Evolutionary conservation across 2,797 vertebrate genomes (phyloP).

Genomic region (Hydrophis major): DNA sequence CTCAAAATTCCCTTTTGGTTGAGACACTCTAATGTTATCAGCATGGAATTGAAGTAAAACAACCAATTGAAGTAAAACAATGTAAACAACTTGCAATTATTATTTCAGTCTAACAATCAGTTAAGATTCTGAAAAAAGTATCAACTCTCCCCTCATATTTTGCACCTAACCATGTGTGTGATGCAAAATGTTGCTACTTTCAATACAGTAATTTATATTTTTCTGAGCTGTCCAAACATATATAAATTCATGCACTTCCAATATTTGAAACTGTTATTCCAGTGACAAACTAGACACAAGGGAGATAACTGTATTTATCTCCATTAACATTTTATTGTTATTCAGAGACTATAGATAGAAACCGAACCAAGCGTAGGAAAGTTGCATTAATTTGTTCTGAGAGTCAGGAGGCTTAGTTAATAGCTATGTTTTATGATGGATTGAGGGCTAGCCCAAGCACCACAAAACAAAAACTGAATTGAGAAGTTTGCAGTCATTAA

Average conservation of each 20-base stretch:
- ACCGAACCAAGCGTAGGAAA: conserved; percentile 53
- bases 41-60: conserved; percentile 40
- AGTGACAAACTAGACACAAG: conserved; percentile 63
- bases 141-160: conserved; percentile 13
- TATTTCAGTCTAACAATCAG: not conserved
- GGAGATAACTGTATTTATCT: conserved; percentile 64
- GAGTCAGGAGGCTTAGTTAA: conserved; percentile 47
- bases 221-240: conserved; percentile 50
- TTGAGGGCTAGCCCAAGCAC: conserved; percentile 38
- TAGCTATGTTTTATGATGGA: conserved; percentile 37
- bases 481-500: conserved; percentile 28
- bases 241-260: conserved; percentile 62
- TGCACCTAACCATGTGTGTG: conserved; percentile 30
- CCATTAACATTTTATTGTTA: conserved; percentile 66
- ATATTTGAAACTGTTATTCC: conserved; percentile 64
- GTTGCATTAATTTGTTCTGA: conserved; percentile 59
- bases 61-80: conserved; percentile 4
- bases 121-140: not conserved
- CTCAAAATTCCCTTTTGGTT: conserved; percentile 19
- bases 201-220: conserved; percentile 53
- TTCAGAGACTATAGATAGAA: conserved; percentile 55
- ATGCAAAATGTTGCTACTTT: conserved; percentile 30
- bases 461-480: conserved; percentile 37
- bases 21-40: conserved; percentile 36
- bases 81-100: not conserved